phyloP scores from a whole-genome alignment of 2,113 vertebrate genomes.

The Varanus salvator region DNA sequence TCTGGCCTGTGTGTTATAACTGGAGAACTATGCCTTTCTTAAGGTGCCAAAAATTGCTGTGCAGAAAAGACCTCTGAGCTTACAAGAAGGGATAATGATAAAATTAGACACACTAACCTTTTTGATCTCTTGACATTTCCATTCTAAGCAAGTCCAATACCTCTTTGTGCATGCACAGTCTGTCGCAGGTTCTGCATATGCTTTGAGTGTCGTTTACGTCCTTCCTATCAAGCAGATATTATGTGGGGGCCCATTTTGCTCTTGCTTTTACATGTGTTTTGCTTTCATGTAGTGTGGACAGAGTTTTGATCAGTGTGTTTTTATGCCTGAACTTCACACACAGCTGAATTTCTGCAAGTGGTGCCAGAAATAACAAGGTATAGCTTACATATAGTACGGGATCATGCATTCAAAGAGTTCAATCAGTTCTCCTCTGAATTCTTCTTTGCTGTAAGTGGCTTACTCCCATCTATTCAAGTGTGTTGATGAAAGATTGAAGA shows the following conservation, averaged over 20 bases:
- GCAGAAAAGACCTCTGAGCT: not conserved
- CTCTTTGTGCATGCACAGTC: constrained; percentile 27
- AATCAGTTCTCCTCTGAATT: rapidly evolving
- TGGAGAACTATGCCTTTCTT: not conserved
- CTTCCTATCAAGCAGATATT: constrained; percentile 1
- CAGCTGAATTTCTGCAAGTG: constrained; percentile 19
- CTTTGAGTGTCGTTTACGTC: constrained; percentile 48
- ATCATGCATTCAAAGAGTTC: not conserved
- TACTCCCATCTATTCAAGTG: rapidly evolving
- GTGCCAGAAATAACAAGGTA: constrained; percentile 16
- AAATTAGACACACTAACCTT: not conserved
- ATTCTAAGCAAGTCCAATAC: constrained; percentile 9
- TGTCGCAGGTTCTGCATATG: constrained; percentile 32
- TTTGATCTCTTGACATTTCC: constrained; percentile 10
- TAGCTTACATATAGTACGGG: not conserved
- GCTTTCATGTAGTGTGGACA: constrained; percentile 24
- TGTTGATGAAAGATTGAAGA: rapidly evolving
- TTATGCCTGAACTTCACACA: constrained; percentile 15
- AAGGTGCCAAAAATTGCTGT: not conserved
- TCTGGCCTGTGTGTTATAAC: not conserved
- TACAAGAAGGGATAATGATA: not conserved
- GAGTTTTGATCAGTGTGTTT: constrained; percentile 52
- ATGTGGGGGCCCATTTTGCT: not conserved
- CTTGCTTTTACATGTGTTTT: constrained; percentile 45
- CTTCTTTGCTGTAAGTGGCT: not conserved